Conservation (phyloP, 2,113 vertebrate genomes). For the Argyrosomus japonicus region DNA sequence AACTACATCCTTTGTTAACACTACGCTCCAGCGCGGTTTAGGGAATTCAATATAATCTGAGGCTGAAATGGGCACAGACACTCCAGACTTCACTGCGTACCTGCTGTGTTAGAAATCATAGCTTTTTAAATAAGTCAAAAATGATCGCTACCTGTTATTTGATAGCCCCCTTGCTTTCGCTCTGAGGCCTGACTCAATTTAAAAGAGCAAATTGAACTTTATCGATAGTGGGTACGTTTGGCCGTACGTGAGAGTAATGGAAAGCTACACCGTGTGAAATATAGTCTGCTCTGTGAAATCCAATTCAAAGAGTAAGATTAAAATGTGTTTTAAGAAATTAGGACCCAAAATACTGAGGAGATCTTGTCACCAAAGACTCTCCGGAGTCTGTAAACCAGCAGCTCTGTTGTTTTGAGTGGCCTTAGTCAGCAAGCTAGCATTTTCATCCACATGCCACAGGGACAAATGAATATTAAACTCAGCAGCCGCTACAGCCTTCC, state of each 20-base stretch:
- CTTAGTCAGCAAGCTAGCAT: background rate
- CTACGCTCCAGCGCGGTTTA: background rate
- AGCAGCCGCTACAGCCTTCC: background rate
- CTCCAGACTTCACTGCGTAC: background rate
- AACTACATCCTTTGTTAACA: background rate
- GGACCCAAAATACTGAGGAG: background rate
- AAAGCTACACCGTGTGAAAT: background rate
- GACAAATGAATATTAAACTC: background rate
- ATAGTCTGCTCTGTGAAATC: background rate
- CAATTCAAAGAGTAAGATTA: background rate
- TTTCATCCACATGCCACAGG: background rate
- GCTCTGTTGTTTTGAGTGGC: background rate
- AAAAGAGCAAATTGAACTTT: background rate
- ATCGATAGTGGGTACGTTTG: background rate
- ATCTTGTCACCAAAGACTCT: background rate
- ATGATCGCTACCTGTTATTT: too few species aligned
- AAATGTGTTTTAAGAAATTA: background rate
- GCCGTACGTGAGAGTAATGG: background rate
- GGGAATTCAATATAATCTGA: background rate
- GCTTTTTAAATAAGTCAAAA: background rate
- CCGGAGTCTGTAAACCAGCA: background rate
- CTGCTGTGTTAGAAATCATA: background rate
- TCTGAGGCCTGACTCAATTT: too few species aligned
- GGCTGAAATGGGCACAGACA: background rate
- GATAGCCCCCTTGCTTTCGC: background rate